Evolutionary conservation across 2,888 invertebrate genomes (phyloP).

Genomic region (Schizaphis graminum): DNA sequence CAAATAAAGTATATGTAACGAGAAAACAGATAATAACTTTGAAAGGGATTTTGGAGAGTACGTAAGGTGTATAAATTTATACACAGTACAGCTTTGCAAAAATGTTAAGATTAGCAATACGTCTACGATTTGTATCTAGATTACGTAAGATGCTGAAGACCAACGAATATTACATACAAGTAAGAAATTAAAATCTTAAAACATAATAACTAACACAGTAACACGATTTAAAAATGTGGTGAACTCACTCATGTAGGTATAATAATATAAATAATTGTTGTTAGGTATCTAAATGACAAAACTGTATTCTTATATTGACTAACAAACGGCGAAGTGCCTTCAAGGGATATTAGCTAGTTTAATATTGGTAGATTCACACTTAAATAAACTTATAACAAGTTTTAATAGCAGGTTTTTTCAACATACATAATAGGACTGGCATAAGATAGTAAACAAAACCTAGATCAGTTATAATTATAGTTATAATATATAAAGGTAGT

Average conservation of each 20-base stretch:
- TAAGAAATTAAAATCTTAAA: not conserved
- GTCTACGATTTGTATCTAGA: no score
- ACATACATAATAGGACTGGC: not conserved
- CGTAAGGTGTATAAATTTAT: no score
- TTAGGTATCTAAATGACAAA: not conserved
- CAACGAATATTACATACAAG: no score
- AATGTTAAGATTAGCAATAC: no score
- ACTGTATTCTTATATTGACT: not conserved
- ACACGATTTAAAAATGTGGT: not conserved
- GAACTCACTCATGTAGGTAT: not conserved
- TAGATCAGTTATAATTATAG: not conserved
- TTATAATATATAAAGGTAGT: not conserved
- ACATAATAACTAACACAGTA: not conserved
- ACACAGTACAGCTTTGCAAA: no score
- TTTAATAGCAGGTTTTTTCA: not conserved
- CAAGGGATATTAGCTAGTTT: not conserved
- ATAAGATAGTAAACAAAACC: not conserved
- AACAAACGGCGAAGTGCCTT: not conserved
- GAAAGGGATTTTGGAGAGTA: no score
- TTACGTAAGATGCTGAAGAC: no score
- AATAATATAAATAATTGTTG: not conserved
- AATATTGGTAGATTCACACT: not conserved
- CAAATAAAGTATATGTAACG: no score
- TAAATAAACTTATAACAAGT: not conserved
- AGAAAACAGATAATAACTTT: no score